Evolutionary conservation across 2,888 invertebrate species (phyloP).

Genomic region (Rhaphigaster nebulosa): DNA sequence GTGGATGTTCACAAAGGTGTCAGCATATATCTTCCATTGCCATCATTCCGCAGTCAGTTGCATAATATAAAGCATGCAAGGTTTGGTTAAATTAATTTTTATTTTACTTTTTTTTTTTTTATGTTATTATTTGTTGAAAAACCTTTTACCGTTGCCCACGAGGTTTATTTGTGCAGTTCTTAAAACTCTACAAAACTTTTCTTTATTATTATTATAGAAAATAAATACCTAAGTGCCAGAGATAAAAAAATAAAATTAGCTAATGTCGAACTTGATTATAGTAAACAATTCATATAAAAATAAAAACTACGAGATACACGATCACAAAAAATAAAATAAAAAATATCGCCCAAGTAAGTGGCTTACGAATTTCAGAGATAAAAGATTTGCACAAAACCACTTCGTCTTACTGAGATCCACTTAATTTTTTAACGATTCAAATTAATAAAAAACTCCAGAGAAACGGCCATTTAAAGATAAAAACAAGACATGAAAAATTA

Average conservation of each 20-base stretch:
- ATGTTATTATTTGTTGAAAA: not conserved
- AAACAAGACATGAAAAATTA: too few relatives aligned
- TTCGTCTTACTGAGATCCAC: too few relatives aligned
- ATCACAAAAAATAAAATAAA: too few relatives aligned
- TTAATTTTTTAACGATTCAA: too few relatives aligned
- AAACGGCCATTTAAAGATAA: too few relatives aligned
- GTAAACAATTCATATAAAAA: too few relatives aligned
- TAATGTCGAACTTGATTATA: too few relatives aligned
- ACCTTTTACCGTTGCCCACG: not conserved
- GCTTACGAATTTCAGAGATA: too few relatives aligned
- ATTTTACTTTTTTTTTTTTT: not conserved
- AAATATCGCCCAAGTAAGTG: too few relatives aligned
- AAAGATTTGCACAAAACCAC: too few relatives aligned
- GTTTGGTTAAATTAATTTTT: not conserved
- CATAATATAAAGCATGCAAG: not conserved
- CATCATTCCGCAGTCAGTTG: not conserved
- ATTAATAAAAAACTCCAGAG: too few relatives aligned
- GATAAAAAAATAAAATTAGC: not conserved
- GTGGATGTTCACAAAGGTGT: not conserved
- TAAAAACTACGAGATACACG: too few relatives aligned
- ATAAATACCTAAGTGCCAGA: not conserved
- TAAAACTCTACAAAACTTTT: not conserved
- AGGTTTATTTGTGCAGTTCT: not conserved
- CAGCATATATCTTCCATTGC: not conserved
- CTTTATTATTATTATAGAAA: not conserved